phyloP scores from a whole-genome alignment of 2,113 vertebrate genomes.

The Panthera leo region DNA sequence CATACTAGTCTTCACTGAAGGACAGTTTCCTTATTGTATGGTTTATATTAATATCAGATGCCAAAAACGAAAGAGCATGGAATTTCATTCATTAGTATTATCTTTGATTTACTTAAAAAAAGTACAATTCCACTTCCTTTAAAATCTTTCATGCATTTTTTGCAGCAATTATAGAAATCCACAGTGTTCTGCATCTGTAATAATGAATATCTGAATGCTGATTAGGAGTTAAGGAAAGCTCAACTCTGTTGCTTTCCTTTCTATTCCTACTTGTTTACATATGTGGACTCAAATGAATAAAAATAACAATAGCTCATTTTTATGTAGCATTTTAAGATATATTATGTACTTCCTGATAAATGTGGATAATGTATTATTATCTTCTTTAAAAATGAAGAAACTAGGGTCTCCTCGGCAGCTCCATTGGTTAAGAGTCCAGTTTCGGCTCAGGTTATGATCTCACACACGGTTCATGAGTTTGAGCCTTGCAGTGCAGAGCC shows the following conservation, averaged over 20 bases:
- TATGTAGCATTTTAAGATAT: not conserved
- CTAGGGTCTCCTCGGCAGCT: not conserved
- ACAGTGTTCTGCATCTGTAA: not conserved
- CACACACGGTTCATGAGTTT: too few species aligned
- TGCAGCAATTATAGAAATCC: conserved; percentile 14
- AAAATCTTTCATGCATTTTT: not conserved
- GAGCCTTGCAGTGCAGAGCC: too few species aligned
- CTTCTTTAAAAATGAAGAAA: not conserved
- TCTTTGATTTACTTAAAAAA: not conserved
- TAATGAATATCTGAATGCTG: not conserved
- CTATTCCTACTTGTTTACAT: not conserved
- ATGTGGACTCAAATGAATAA: not conserved
- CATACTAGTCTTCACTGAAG: not conserved
- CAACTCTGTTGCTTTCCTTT: conserved; percentile 7
- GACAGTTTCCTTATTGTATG: not conserved
- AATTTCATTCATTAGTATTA: not conserved
- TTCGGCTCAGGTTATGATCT: too few species aligned
- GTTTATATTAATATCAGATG: not conserved
- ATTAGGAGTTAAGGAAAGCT: not conserved
- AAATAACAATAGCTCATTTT: not conserved
- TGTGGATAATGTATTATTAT: not conserved
- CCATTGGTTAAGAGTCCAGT: too few species aligned
- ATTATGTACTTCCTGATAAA: not conserved
- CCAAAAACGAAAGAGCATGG: not conserved
- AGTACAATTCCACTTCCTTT: not conserved